Percentiles rank a stretch among this genome's conserved stretches.
phyloP scores from a whole-genome alignment of 2,797 vertebrate genomes.

The Liasis olivaceus region DNA sequence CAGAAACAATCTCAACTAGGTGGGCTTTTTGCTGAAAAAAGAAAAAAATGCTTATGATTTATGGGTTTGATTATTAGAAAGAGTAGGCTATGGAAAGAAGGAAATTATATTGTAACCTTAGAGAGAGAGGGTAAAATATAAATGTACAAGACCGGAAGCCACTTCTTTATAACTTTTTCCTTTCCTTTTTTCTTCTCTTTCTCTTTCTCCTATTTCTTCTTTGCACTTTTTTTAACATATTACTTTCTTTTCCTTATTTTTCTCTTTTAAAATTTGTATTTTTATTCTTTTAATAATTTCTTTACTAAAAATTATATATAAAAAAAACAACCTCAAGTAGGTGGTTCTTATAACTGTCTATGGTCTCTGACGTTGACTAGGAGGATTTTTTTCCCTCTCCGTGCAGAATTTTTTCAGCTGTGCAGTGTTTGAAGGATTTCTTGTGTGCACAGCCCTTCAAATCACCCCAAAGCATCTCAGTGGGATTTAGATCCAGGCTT shows the following conservation, averaged over 20 bases:
- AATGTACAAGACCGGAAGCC: background rate
- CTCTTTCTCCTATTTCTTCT: too few relatives aligned
- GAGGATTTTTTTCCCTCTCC: background rate
- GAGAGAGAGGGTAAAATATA: background rate
- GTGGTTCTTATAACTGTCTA: background rate
- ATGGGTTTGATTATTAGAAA: background rate
- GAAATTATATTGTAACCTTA: background rate
- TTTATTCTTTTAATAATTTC: background rate
- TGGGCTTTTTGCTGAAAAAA: background rate
- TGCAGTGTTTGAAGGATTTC: background rate
- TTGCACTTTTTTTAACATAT: background rate
- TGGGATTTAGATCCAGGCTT: too few relatives aligned
- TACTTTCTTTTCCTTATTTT: background rate
- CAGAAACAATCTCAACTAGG: background rate
- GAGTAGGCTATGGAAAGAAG: background rate
- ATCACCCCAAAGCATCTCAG: too few relatives aligned
- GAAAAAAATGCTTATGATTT: background rate
- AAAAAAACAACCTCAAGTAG: background rate
- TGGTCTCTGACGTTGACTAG: background rate
- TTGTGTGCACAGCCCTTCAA: background rate
- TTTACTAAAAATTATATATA: background rate
- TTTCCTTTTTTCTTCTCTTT: too few relatives aligned
- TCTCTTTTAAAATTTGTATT: background rate
- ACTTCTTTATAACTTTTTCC: background rate
- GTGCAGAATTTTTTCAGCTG: background rate